Conservation (phyloP, 2,888 invertebrate species). For the Pyrgus malvae region DNA sequence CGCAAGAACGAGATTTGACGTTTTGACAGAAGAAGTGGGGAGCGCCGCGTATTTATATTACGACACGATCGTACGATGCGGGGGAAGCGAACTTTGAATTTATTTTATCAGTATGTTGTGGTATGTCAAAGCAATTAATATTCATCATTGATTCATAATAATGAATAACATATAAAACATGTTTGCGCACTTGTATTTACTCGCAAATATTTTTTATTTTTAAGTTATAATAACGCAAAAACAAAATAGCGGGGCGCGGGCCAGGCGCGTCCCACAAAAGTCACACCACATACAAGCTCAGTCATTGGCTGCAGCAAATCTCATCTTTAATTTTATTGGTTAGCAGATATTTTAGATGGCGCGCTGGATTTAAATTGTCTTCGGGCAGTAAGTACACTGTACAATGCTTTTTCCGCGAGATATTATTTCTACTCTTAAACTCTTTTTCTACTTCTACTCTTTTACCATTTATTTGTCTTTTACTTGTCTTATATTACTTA, state of each 20-base stretch:
- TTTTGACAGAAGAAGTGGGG: conserved; percentile 74
- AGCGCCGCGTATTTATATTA: conserved; percentile 71
- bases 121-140: conserved; percentile 42
- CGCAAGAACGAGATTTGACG: conserved; percentile 60
- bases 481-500: no score
- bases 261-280: conserved; percentile 66
- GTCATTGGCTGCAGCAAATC: conserved; percentile 58
- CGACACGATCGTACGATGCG: conserved; percentile 73
- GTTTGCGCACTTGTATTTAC: conserved; percentile 35
- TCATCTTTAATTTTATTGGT: conserved; percentile 54
- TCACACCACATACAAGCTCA: conserved; percentile 71
- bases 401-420: no score
- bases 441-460: no score
- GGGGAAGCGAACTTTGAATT: conserved; percentile 63
- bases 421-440: no score
- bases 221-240: conserved; percentile 47
- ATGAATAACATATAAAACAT: conserved; percentile 27
- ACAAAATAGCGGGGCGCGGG: conserved; percentile 37
- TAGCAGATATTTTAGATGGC: conserved; percentile 31
- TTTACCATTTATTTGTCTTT: no score
- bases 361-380: conserved; percentile 53
- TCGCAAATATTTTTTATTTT: conserved; percentile 39
- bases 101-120: conserved; percentile 49
- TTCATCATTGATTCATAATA: conserved; percentile 43
- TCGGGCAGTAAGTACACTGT: background rate